These are phyloP conservation scores for Pegoplata infirma DNA, from an alignment of 2,888 invertebrate species.

Conservation along the genomic window DNA sequence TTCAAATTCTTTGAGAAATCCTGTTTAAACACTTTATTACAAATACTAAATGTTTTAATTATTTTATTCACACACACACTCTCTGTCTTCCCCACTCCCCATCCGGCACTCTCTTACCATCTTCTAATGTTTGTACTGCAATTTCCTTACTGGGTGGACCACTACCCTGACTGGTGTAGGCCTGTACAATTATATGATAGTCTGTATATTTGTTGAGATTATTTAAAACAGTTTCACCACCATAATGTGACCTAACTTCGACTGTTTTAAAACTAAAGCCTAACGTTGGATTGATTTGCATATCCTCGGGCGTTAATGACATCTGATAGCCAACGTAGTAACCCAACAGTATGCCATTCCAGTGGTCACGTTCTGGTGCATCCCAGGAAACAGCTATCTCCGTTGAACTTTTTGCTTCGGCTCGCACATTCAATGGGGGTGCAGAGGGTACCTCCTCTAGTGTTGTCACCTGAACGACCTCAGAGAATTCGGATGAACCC, in stretches of 20 bases:
- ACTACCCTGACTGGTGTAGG: conserved; percentile 91
- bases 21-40: neutral
- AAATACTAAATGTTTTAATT: neutral
- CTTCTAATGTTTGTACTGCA: conserved; percentile 89
- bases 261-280: conserved; percentile 88
- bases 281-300: conserved; percentile 78
- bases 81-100: no score
- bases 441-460: conserved; percentile 91
- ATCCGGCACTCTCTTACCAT: conserved; percentile 80
- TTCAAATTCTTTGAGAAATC: neutral
- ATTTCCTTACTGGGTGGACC: conserved; percentile 91
- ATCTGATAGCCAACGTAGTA: conserved; percentile 92
- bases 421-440: conserved; percentile 88
- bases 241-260: conserved; percentile 85
- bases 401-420: conserved; percentile 90
- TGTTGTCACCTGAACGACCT: conserved; percentile 91
- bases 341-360: conserved; percentile 92
- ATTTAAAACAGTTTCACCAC: conserved; percentile 83
- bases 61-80: neutral
- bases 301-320: conserved; percentile 76
- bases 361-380: conserved; percentile 89
- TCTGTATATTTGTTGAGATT: conserved; percentile 88
- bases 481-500: conserved; percentile 92
- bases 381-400: conserved; percentile 92
- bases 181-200: conserved; percentile 90